phyloP scores from a whole-genome alignment of 1,140 invertebrate species.

The Panulirus ornatus region DNA sequence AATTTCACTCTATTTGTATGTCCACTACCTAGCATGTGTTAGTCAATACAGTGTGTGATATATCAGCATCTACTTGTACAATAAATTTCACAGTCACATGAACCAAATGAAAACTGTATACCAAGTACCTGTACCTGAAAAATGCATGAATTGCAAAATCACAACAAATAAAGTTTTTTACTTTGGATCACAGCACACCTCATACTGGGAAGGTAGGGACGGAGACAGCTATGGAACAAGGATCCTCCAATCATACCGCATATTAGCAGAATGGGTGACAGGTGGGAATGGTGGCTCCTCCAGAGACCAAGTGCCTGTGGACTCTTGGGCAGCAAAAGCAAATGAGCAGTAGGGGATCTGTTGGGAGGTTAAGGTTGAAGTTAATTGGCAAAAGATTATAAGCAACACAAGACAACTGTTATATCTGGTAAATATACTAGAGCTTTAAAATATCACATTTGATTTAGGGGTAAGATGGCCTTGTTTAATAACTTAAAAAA shows the following conservation, averaged over 20 bases:
- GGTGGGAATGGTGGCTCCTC: slow-evolving; percentile 87
- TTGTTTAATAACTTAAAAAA: no score
- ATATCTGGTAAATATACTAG: no score
- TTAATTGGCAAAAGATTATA: not conserved
- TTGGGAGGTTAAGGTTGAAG: slow-evolving; percentile 23
- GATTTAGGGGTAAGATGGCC: no score
- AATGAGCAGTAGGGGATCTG: slow-evolving; percentile 66
- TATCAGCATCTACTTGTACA: not conserved
- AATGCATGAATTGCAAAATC: not conserved
- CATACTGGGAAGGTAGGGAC: slow-evolving; percentile 27
- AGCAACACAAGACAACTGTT: not conserved
- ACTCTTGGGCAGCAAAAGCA: slow-evolving; percentile 76
- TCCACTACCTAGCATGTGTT: not conserved
- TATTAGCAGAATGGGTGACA: slow-evolving; percentile 89
- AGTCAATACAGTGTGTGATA: not conserved
- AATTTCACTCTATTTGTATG: not conserved
- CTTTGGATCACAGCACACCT: slow-evolving; percentile 27
- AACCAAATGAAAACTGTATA: not conserved
- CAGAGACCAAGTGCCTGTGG: slow-evolving; percentile 83
- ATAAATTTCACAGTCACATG: not conserved
- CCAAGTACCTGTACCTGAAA: not conserved
- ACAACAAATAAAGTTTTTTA: not conserved
- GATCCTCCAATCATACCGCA: slow-evolving; percentile 89
- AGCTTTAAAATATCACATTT: no score
- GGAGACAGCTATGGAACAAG: slow-evolving; percentile 77